Conservation (phyloP, 2,888 invertebrate species). For the Metopia argyrocephala region DNA sequence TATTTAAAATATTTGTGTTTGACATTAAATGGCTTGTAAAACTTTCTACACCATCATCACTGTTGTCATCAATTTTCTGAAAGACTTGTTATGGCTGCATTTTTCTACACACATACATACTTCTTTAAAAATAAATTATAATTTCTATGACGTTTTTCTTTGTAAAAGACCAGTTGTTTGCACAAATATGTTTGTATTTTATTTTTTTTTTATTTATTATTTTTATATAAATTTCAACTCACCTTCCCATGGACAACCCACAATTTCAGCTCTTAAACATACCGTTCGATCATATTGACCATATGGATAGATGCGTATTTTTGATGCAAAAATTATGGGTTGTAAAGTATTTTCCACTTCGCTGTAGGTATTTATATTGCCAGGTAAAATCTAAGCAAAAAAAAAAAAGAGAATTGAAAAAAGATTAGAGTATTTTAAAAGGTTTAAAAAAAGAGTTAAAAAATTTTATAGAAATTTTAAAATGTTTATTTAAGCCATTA, state of each 20-base stretch:
- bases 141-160: constrained; percentile 10
- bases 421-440: constrained; percentile 12
- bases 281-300: constrained; percentile 87
- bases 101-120: constrained; percentile 8
- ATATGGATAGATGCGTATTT: constrained; percentile 88
- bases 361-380: constrained; percentile 88
- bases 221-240: constrained; percentile 75
- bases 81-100: not conserved
- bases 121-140: constrained; percentile 51
- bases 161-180: not conserved
- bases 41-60: constrained; percentile 46
- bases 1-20: constrained; percentile 47
- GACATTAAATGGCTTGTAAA: constrained; percentile 43
- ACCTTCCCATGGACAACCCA: constrained; percentile 89
- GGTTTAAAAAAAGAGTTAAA: not conserved
- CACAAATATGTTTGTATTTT: not conserved
- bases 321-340: constrained; percentile 87
- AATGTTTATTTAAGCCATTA: not conserved
- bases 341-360: constrained; percentile 86
- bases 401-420: not conserved
- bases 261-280: constrained; percentile 89
- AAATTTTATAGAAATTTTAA: not conserved
- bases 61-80: not conserved
- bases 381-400: constrained; percentile 83
- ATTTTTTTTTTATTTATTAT: not conserved